Evolutionary conservation across 2,888 invertebrate genomes (phyloP), one percentile per base, ranked within the genome.

Genomic region (Tyria jacobaeae): DNA sequence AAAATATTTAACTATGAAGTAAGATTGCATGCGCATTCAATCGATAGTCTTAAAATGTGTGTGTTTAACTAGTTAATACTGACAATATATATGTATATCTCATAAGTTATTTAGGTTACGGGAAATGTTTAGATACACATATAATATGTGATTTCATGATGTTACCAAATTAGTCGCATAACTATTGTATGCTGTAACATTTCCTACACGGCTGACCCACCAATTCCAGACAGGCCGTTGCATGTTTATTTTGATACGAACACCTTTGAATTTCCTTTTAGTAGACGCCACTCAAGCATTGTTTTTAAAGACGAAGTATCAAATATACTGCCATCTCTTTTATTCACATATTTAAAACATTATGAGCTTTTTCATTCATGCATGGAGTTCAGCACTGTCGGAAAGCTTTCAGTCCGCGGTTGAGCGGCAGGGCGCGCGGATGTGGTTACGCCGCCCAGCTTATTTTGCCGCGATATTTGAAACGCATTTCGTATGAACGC

Each of bases 161-260:
- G 34, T 31, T 61, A 66, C 61, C 31, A 41, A 76, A 64, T 76
- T 66, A 66, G 60, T 55, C 51, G 35, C 44, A 34, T 56, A 54
- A 63, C 60, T 39, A 64, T 74, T 69, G 69, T 69, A 66, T 70
- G 65, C 34, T 21, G 62, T 57, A 48, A 60, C 60, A 70, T 75
- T 76, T 73, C 69, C 71, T 70, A 53, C 34, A 60, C 51, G 57
- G 56, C 57, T 68, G 62, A 71, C 64, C 70, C 73, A 75, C 71
- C 76, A 76, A 86, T 81, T 81, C 77, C 82, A 85, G 82, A 84
- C 83, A 79, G 77, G 75, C 75, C 71, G 79, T 68, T 84, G 83
- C 81, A 87, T 88, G 89, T 90, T 90, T 91, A 91, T 92, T 92
- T 91, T 90, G 86, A 88, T 89, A 84, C 85, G 69, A 83, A 83